Evolutionary conservation across 2,113 vertebrate genomes (phyloP).

Genomic region (Mastomys natalensis): DNA sequence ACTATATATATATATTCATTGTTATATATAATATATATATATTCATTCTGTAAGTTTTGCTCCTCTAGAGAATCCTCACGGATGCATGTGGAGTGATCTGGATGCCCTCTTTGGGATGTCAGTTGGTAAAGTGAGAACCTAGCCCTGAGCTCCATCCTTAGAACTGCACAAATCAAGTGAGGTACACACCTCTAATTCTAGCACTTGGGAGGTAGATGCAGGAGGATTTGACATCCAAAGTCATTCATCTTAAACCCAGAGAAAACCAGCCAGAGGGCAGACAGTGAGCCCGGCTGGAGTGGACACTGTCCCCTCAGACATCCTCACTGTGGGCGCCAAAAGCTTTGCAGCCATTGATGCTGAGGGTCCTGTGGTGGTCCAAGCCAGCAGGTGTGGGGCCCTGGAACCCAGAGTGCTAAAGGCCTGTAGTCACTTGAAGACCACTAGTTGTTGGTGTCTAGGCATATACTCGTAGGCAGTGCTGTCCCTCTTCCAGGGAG

Average conservation of each 20-base stretch:
- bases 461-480: background rate
- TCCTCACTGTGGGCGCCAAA: background rate
- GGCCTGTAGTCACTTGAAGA: no score
- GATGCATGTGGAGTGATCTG: background rate
- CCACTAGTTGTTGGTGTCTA: background rate
- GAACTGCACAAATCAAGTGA: background rate
- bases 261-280: background rate
- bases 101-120: background rate
- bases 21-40: background rate
- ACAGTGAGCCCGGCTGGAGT: background rate
- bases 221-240: background rate
- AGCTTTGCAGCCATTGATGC: background rate
- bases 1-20: background rate
- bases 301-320: background rate
- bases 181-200: background rate
- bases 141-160: background rate
- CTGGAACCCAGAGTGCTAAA: background rate
- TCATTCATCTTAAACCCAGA: background rate
- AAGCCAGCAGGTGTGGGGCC: background rate
- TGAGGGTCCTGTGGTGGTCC: background rate
- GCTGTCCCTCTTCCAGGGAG: background rate
- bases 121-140: background rate
- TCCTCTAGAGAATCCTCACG: background rate
- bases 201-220: background rate
- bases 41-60: background rate